Conservation (phyloP, 2,113 vertebrate species). For the Pituophis catenifer region DNA sequence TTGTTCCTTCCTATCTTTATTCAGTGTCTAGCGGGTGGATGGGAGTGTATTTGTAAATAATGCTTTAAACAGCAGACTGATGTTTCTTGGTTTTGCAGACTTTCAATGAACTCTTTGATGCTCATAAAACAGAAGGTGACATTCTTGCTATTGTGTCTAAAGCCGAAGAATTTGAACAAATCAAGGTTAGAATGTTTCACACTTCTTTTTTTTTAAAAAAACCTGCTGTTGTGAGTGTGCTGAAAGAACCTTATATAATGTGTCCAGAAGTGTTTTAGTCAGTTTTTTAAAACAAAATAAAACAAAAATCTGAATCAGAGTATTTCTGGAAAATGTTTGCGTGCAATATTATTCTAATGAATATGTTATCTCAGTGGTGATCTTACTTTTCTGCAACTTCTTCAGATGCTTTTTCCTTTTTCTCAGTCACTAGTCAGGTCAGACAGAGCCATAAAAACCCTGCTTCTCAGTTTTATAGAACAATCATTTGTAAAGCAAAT, state of each 20-base stretch:
- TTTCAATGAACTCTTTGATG: slow-evolving; percentile 93
- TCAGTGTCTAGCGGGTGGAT: background rate
- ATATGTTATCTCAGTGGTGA: background rate
- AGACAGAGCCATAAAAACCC: background rate
- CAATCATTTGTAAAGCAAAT: background rate
- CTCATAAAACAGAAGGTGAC: slow-evolving; percentile 92
- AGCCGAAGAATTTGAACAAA: slow-evolving; percentile 97
- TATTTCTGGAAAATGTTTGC: background rate
- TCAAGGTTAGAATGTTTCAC: slow-evolving; percentile 82
- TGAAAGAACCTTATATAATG: background rate
- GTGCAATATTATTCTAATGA: background rate
- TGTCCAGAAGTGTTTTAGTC: background rate
- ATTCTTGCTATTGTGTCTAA: slow-evolving; percentile 93
- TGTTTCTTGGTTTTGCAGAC: slow-evolving; percentile 74
- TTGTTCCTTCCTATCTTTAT: background rate
- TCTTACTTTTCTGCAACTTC: background rate
- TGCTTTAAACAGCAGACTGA: slow-evolving; percentile 25
- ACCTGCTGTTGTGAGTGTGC: background rate
- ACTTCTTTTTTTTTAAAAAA: background rate
- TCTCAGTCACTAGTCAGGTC: background rate
- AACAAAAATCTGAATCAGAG: background rate
- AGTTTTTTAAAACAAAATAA: background rate
- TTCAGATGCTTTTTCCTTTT: background rate
- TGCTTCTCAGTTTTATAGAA: background rate
- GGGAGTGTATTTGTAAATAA: background rate